phyloP scores from a whole-genome alignment of 2,888 invertebrate species.

The Plebejus argus region DNA sequence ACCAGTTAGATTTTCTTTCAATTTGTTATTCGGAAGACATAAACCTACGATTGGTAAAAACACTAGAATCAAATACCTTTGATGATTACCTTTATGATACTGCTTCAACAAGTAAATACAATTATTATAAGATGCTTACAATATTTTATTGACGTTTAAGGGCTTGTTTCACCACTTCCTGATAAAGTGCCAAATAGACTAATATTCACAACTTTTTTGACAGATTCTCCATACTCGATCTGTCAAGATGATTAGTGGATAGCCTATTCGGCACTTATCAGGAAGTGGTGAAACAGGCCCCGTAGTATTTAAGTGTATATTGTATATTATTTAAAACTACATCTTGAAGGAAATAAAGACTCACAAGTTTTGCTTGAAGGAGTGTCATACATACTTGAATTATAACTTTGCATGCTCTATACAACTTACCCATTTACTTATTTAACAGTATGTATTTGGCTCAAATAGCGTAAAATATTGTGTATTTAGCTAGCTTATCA shows the following conservation, averaged over 20 bases:
- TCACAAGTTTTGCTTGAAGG: background rate
- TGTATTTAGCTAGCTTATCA: background rate
- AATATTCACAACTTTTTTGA: no score
- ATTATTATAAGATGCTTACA: no score
- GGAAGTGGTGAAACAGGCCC: no score
- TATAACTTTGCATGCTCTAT: background rate
- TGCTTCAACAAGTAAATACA: background rate
- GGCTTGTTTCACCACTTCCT: no score
- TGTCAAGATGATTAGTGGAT: no score
- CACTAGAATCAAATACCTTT: constrained; percentile 6
- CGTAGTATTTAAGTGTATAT: no score
- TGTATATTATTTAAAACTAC: no score
- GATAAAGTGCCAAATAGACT: no score
- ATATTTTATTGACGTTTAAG: no score
- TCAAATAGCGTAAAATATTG: background rate
- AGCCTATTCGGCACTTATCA: no score
- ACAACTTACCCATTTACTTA: background rate
- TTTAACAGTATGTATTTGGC: background rate
- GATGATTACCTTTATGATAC: constrained; percentile 6
- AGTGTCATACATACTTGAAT: background rate
- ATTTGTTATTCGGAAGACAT: constrained; percentile 45
- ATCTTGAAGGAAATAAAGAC: background rate
- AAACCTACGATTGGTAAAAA: constrained; percentile 33
- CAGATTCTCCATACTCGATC: no score
- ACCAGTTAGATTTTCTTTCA: constrained; percentile 45